A percentile compares a stretch with the other conserved stretches of the same genome.
Evolutionary conservation across 2,888 invertebrate genomes (phyloP).

Genomic region (Arge pagana): DNA sequence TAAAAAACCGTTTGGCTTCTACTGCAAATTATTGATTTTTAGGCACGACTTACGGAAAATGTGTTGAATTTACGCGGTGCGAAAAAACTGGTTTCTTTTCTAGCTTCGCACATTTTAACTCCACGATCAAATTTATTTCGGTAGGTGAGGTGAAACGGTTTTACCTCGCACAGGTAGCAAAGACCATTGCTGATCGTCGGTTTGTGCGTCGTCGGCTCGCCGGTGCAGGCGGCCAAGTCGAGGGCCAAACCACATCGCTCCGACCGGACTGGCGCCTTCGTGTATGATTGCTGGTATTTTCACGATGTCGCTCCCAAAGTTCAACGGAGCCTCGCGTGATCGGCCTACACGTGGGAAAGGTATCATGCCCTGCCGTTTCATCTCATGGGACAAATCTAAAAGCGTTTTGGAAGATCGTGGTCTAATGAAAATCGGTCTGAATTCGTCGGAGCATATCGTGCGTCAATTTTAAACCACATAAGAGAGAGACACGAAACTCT

Average conservation of each 20-base stretch:
- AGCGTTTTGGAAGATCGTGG: no score
- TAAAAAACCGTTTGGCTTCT: no score
- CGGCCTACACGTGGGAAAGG: slow-evolving; percentile 17
- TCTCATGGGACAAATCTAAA: slow-evolving; percentile 14
- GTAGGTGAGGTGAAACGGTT: slow-evolving; percentile 11
- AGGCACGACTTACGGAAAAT: no score
- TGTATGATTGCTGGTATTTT: slow-evolving; percentile 5
- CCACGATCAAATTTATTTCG: no score
- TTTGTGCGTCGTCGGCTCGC: slow-evolving; percentile 23
- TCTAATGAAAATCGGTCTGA: no score
- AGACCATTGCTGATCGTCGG: slow-evolving; percentile 37
- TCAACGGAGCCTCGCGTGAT: not conserved
- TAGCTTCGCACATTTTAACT: no score
- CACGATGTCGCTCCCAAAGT: slow-evolving; percentile 7
- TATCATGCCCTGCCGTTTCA: slow-evolving; percentile 18
- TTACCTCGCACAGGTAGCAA: slow-evolving; percentile 43
- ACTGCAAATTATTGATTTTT: no score
- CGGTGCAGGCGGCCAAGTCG: slow-evolving; percentile 61
- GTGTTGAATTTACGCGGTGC: no score
- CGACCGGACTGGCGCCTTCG: slow-evolving; percentile 52
- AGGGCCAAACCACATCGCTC: slow-evolving; percentile 72
- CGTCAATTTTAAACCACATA: no score
- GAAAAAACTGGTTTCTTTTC: no score
- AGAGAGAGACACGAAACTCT: no score
- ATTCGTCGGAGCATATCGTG: no score